Evolutionary conservation across 2,888 invertebrate species (phyloP), one percentile per base, ranked within the genome.

Genomic region (Pristionchus entomophagus): DNA sequence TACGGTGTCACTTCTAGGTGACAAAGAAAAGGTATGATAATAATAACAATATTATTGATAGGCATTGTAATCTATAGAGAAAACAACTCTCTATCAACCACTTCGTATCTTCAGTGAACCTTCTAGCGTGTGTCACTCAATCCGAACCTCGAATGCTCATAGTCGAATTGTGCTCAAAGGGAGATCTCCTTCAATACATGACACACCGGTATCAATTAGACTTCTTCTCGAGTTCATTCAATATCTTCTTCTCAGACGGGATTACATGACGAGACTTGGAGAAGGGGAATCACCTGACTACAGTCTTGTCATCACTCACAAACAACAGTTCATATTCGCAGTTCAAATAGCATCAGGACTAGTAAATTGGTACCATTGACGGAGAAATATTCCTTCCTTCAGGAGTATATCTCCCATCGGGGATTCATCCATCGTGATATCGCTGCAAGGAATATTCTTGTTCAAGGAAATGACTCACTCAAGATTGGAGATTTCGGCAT

Each of bases 31-130:
- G n/a, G n/a, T n/a, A n/a, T n/a, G n/a, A n/a, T n/a, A n/a, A n/a
- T n/a, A n/a, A n/a, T n/a, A n/a, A n/a, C n/a, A n/a, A n/a, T n/a
- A n/a, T n/a, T n/a, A n/a, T n/a, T n/a, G n/a, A n/a, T n/a, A n/a
- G n/a, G n/a, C n/a, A n/a, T n/a, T n/a, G n/a, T n/a, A n/a, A n/a
- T n/a, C n/a, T n/a, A n/a, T n/a, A n/a, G n/a, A n/a, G n/a, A n/a
- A n/a, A n/a, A n/a, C 14, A 45, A 98, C 94, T 96, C 96, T 96
- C 97, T 97, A 85, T 98, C n/a, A n/a, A 98, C 19, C 96, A 96
- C 88, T 97, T 98, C 94, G 92, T 93, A 83, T 77, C 41, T 10
- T n/a, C n/a, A 51, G 82, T 82, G 19, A 82, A 82, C 38, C 12
- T 82, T 29, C 38, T 82, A 56, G 82, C 59, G 2, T 82, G 82